These are phyloP conservation scores for Coreoperca whiteheadi DNA, from an alignment of 2,113 vertebrate species.

Conservation along the genomic window DNA sequence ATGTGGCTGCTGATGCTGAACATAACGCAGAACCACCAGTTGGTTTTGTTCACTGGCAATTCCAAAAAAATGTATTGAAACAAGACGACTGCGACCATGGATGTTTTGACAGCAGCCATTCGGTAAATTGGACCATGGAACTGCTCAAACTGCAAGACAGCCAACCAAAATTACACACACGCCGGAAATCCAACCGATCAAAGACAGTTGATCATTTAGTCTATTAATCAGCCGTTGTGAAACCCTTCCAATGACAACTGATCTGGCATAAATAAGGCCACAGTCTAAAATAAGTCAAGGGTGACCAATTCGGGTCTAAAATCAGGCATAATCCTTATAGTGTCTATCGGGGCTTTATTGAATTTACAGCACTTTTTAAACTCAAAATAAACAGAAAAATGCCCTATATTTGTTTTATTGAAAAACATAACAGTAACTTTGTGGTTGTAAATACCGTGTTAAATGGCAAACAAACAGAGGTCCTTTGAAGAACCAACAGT, in stretches of 20 bases:
- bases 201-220: not conserved
- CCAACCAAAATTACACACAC: not conserved
- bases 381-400: not conserved
- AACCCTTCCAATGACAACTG: not conserved
- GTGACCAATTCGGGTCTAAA: not conserved
- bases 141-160: not conserved
- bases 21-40: not conserved
- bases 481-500: not conserved
- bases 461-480: not conserved
- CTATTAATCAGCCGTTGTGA: not conserved
- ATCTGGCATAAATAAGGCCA: not conserved
- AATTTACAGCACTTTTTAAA: not conserved
- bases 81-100: too few relatives aligned
- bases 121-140: too few relatives aligned
- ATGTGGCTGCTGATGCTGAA: not conserved
- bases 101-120: not conserved
- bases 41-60: not conserved
- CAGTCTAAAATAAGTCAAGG: not conserved
- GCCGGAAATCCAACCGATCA: too few relatives aligned
- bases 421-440: not conserved
- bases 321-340: not conserved
- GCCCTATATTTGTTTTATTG: not conserved
- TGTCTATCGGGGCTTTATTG: too few relatives aligned
- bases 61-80: not conserved
- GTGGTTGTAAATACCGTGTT: not conserved